Conservation (phyloP, 2,797 vertebrate species). For the Graptemys geographica region DNA sequence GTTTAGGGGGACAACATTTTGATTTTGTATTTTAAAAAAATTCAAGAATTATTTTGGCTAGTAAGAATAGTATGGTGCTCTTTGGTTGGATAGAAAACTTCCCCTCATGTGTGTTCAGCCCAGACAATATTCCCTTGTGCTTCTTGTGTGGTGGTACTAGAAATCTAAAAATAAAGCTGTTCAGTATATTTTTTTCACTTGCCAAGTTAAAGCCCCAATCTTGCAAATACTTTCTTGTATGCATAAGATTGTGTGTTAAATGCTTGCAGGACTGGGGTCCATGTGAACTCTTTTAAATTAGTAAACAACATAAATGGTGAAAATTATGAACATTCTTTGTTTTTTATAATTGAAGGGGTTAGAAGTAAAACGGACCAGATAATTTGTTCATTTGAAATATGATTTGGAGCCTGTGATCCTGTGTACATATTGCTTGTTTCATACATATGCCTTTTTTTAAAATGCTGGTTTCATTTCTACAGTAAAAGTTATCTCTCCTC, state of each 20-base stretch:
- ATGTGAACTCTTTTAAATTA: neutral
- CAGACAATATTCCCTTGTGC: no score
- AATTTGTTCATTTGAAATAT: neutral
- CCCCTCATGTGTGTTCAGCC: no score
- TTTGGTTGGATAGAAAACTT: no score
- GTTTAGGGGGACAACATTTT: no score
- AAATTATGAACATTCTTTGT: neutral
- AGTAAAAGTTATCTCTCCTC: neutral
- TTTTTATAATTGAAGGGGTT: neutral
- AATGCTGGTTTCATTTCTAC: neutral
- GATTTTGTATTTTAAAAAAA: no score
- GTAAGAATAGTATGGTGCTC: no score
- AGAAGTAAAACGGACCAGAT: neutral
- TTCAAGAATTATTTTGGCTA: no score
- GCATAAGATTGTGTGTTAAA: neutral
- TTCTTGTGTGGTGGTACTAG: no score
- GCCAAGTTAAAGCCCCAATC: neutral
- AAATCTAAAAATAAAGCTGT: no score
- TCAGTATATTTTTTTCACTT: no score
- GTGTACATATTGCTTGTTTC: neutral
- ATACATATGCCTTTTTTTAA: neutral
- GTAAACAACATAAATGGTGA: neutral
- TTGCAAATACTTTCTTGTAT: neutral
- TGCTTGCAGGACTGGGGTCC: no score
- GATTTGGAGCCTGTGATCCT: neutral